These are phyloP conservation scores for Cistogaster globosa DNA, from an alignment of 2,888 invertebrate species.

Conservation along the genomic window DNA sequence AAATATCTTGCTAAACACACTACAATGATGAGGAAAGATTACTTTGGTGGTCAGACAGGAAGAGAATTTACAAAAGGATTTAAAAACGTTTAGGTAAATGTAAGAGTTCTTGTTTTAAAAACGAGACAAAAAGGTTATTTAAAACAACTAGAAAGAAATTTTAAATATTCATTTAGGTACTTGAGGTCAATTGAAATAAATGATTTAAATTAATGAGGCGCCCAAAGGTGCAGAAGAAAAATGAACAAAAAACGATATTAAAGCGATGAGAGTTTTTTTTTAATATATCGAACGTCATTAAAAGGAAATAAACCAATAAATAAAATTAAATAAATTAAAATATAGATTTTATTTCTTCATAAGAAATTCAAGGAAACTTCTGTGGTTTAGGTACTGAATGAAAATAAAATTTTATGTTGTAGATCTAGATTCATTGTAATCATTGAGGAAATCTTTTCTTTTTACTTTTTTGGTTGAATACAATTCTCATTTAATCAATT, in stretches of 20 bases:
- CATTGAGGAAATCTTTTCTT: too few species aligned
- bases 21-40: slow-evolving; percentile 2
- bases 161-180: slow-evolving; percentile 36
- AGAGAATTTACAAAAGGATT: slow-evolving; percentile 53
- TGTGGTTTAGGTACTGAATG: too few species aligned
- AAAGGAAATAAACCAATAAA: too few species aligned
- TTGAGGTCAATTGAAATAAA: slow-evolving; percentile 69
- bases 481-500: too few species aligned
- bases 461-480: too few species aligned
- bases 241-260: not conserved
- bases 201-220: slow-evolving; percentile 42
- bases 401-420: too few species aligned
- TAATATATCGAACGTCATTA: too few species aligned
- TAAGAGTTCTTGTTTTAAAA: not conserved
- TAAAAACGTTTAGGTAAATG: slow-evolving; percentile 24
- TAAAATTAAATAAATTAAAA: too few species aligned
- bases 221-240: slow-evolving; percentile 8
- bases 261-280: not conserved
- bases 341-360: too few species aligned
- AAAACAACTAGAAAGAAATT: slow-evolving; percentile 7
- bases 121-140: slow-evolving; percentile 1
- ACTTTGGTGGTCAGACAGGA: slow-evolving; percentile 36
- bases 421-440: too few species aligned
- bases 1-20: slow-evolving; percentile 8
- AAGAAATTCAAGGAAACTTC: too few species aligned